These are phyloP conservation scores for Illadopsis cleaveri DNA, from an alignment of 2,113 vertebrate species.

Conservation along the genomic window DNA sequence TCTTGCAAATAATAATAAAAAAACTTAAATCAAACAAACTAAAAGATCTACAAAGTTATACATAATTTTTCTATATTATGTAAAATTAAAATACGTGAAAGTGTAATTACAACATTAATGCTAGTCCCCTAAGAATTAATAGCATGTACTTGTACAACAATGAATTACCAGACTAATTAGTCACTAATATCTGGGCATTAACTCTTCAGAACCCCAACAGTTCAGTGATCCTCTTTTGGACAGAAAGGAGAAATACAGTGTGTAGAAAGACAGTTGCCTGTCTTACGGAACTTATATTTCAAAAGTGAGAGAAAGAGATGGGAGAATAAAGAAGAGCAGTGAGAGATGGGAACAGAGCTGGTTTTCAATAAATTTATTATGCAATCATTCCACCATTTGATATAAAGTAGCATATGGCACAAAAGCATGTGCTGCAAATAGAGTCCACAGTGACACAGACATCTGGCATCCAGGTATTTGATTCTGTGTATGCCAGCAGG, in stretches of 20 bases:
- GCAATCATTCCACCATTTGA: conserved; percentile 11
- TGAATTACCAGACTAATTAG: neutral
- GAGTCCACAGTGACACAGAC: conserved; percentile 52
- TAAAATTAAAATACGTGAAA: neutral
- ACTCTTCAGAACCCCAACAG: neutral
- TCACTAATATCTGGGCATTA: neutral
- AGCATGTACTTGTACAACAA: neutral
- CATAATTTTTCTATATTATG: neutral
- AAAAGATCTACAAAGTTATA: neutral
- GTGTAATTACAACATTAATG: neutral
- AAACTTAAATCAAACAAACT: neutral
- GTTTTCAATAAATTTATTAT: neutral
- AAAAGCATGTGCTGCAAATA: conserved; percentile 56
- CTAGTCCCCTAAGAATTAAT: neutral
- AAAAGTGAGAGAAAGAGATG: neutral
- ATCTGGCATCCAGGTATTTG: conserved; percentile 65
- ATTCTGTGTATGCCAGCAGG: conserved; percentile 40
- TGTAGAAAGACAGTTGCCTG: neutral
- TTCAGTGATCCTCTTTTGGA: neutral
- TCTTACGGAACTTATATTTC: neutral
- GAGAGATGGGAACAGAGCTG: neutral
- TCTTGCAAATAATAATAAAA: neutral
- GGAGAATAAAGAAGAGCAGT: neutral
- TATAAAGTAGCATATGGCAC: conserved; percentile 60
- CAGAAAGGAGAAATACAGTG: neutral